phyloP scores from a whole-genome alignment of 2,113 vertebrate genomes.

The Heterotilapia buettikoferi region DNA sequence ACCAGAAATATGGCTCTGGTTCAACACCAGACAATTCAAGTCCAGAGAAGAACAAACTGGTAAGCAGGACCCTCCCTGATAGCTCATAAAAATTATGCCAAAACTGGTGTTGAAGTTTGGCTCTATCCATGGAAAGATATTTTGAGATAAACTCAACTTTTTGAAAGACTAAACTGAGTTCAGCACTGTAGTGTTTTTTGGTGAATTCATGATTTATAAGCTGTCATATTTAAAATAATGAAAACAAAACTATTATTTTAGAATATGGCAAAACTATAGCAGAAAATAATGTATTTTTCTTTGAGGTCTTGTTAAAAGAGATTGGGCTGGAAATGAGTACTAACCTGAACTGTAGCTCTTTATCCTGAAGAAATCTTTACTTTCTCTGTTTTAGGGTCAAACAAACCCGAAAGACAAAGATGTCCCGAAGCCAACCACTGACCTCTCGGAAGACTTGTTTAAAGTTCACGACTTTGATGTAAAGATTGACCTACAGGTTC shows the following conservation, averaged over 20 bases:
- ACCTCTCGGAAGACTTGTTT: slow-evolving; percentile 98
- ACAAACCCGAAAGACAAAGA: slow-evolving; percentile 85
- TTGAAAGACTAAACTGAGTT: neutral
- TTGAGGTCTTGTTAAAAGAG: neutral
- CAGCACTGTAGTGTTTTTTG: neutral
- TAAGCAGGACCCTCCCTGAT: slow-evolving; percentile 20
- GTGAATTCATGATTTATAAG: neutral
- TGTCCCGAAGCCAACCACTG: slow-evolving; percentile 85
- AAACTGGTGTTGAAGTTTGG: neutral
- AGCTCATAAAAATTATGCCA: neutral
- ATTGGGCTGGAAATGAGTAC: neutral
- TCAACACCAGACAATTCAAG: slow-evolving; percentile 63
- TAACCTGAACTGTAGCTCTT: neutral
- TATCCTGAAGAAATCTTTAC: neutral
- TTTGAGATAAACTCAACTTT: neutral
- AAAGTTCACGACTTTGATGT: slow-evolving; percentile 99
- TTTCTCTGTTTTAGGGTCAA: slow-evolving; percentile 69
- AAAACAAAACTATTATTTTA: neutral
- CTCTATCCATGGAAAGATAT: neutral
- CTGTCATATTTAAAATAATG: neutral
- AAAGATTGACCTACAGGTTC: slow-evolving; percentile 98
- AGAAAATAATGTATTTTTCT: neutral
- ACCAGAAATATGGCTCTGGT: slow-evolving; percentile 95
- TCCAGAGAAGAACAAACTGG: slow-evolving; percentile 80
- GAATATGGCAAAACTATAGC: neutral